These are phyloP conservation scores for Calliphora vicina DNA, from an alignment of 1,140 invertebrate species.

Conservation along the genomic window DNA sequence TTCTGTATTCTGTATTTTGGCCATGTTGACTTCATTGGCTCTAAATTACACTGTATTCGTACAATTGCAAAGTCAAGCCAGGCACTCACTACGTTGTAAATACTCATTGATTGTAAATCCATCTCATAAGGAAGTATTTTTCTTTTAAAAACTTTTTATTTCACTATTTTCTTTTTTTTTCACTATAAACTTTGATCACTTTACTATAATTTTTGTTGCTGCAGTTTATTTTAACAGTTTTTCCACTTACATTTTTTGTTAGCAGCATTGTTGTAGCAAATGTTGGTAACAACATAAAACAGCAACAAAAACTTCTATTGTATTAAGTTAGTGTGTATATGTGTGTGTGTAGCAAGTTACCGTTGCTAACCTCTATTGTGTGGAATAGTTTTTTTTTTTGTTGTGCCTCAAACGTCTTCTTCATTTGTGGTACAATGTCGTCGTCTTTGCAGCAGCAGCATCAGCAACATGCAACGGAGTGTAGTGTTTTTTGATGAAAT, in stretches of 20 bases:
- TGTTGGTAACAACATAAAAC: neutral
- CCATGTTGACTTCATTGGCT: neutral
- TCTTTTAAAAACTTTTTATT: neutral
- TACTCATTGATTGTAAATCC: slow-evolving; percentile 5
- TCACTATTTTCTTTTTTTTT: neutral
- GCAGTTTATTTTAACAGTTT: slow-evolving; percentile 16
- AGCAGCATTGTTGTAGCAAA: neutral
- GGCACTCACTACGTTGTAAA: neutral
- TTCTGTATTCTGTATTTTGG: neutral
- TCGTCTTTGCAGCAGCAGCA: neutral
- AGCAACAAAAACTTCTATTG: neutral
- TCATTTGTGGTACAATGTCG: neutral
- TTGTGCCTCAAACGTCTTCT: neutral
- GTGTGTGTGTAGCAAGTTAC: neutral
- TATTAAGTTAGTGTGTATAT: no score
- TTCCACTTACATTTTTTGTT: neutral
- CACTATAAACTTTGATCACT: neutral
- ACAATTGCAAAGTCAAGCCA: neutral
- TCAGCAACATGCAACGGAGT: no score
- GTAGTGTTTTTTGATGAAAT: neutral
- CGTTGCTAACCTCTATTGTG: neutral
- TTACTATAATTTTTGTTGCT: neutral
- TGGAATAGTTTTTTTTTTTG: neutral
- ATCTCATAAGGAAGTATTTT: slow-evolving; percentile 12
- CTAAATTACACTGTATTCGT: neutral